A percentile compares a stretch with the other conserved stretches of the same genome.
These are phyloP conservation scores for Nematopogon swammerdamellus DNA, from an alignment of 2,888 invertebrate species.

Conservation along the genomic window DNA sequence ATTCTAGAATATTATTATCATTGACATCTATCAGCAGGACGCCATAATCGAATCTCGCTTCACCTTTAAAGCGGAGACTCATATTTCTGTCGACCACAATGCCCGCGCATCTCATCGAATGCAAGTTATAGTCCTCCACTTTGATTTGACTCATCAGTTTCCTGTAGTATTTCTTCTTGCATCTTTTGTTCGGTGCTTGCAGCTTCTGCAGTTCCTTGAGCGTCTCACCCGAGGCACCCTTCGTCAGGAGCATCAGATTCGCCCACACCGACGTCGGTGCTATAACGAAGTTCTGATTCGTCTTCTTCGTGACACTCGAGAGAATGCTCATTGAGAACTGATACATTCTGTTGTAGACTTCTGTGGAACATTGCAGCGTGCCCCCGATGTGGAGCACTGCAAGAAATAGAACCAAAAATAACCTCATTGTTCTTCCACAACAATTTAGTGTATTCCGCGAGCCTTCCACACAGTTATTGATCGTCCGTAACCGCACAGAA, in stretches of 20 bases:
- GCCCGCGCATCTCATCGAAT: not conserved
- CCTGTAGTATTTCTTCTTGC: not conserved
- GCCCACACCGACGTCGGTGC: not conserved
- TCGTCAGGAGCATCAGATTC: not conserved
- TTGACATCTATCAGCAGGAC: not conserved
- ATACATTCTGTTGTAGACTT: not conserved
- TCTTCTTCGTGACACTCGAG: not conserved
- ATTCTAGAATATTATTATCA: not conserved
- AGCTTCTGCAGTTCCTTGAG: not conserved
- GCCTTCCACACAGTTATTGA: too few relatives aligned
- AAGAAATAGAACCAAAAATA: not conserved
- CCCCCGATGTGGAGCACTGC: not conserved
- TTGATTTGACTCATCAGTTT: not conserved
- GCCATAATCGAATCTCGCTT: not conserved
- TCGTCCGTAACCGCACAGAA: too few relatives aligned
- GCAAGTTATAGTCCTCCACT: not conserved
- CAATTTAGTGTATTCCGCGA: too few relatives aligned
- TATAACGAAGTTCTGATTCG: not conserved
- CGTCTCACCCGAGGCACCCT: not conserved
- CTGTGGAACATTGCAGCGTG: not conserved
- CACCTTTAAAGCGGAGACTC: not conserved
- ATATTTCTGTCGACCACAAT: not conserved
- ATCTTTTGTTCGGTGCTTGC: not conserved
- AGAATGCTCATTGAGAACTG: not conserved
- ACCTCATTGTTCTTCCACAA: too few relatives aligned